Base-by-base conservation (phyloP, 1,140 invertebrate genomes). In the Melipona quadrifasciata region DNA sequence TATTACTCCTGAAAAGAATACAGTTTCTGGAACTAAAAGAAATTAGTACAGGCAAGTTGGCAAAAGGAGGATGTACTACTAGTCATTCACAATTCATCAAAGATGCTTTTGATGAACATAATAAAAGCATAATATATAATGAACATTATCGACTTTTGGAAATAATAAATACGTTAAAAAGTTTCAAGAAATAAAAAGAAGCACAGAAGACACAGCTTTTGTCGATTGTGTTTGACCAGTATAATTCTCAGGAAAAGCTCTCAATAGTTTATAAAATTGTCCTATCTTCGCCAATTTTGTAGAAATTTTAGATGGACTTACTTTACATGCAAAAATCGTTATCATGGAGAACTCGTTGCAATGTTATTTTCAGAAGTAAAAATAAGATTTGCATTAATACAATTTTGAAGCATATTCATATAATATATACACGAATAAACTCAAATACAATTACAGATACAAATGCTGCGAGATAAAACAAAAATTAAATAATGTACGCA, bases 1-100 rank as follows among this genome's bases (percentile, higher is more conserved):
- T 71, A 87, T 92, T 91, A 91, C 87, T 89, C 90, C 92, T 93
- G 92, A 86, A 93, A 93, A 91, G 85, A 92, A 91, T 84, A 90
- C 80, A 86, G 78, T 88, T 86, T 92, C 91, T 93, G 91, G 84
- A 93, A 93, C 77, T 89, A 92, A 93, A 93, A 91, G 77, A 92
- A 93, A 92, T 93, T 93, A 92, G 89, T 92, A 84, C 79, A 76
- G 87, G 87, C 86, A 86, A 91, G 82, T 91, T 89, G 86, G 91
- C 88, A 91, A 84, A 90, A 86, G 85, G 87, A 90, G 34, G 73
- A 47, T 80, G 64, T 76, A 74, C 24, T 19, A 65, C 53, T 86
- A 79, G 80, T 84, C 85, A 81, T 85, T 74, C 74, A 73, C 85
- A 84, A 74, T 64, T 39, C 12, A 74, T 24, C 14, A 74, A 89